phyloP scores from a whole-genome alignment of 2,888 invertebrate genomes.

The Trichopoda pennipes region DNA sequence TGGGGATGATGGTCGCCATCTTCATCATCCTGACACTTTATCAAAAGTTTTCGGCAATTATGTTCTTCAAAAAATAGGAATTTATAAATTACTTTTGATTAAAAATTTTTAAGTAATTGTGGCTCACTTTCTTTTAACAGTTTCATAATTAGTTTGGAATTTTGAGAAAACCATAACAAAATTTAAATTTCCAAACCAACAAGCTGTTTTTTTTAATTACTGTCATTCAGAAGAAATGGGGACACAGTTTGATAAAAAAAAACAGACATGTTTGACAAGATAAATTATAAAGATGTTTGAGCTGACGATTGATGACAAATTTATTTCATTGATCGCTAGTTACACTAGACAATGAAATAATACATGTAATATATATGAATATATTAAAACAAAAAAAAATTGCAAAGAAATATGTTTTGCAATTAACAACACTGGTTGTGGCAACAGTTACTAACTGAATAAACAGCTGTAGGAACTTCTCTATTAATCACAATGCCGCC shows the following conservation, averaged over 20 bases:
- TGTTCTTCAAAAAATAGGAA: not conserved
- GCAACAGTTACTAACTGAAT: too few relatives aligned
- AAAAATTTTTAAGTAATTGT: not conserved
- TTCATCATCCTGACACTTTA: slow-evolving; percentile 75
- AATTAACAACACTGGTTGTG: too few relatives aligned
- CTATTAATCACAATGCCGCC: too few relatives aligned
- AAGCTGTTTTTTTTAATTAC: slow-evolving; percentile 4
- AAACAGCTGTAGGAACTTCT: too few relatives aligned
- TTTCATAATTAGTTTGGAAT: slow-evolving; percentile 34
- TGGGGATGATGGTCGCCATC: slow-evolving; percentile 85
- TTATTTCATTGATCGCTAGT: too few relatives aligned
- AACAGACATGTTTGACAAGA: not conserved
- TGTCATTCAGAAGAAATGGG: slow-evolving; percentile 8
- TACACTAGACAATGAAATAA: too few relatives aligned
- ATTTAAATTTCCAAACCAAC: slow-evolving; percentile 31
- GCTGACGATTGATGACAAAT: too few relatives aligned
- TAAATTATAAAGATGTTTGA: too few relatives aligned
- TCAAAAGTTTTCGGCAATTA: slow-evolving; percentile 48
- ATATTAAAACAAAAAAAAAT: too few relatives aligned
- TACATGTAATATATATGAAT: too few relatives aligned
- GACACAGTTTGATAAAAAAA: slow-evolving; percentile 3
- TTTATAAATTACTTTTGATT: not conserved
- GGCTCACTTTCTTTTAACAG: slow-evolving; percentile 36
- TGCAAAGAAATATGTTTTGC: too few relatives aligned
- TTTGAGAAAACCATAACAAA: not conserved